These are phyloP conservation scores for Helicorthomorpha holstii DNA, from an alignment of 1,140 invertebrate species.

Conservation along the genomic window DNA sequence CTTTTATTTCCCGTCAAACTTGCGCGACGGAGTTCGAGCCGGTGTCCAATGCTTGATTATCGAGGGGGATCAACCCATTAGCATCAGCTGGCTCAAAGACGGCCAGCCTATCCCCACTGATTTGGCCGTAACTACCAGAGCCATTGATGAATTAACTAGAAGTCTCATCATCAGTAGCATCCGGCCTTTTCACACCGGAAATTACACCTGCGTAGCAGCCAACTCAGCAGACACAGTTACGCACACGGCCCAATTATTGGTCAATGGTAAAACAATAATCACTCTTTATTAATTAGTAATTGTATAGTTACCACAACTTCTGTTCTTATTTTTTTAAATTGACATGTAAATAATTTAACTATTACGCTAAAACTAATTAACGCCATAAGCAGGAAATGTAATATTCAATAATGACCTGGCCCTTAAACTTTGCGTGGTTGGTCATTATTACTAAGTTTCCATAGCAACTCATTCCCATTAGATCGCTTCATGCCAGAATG, in stretches of 20 bases:
- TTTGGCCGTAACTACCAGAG: conserved; percentile 37
- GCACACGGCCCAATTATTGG: conserved; percentile 24
- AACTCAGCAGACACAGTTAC: conserved; percentile 30
- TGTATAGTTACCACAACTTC: no score
- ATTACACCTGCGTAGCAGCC: conserved; percentile 66
- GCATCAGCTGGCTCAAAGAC: conserved; percentile 56
- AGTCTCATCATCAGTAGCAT: conserved; percentile 72
- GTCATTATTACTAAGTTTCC: no score
- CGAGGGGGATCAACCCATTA: conserved; percentile 82
- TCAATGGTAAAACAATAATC: conserved; percentile 26
- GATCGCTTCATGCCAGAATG: no score
- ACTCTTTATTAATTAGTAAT: no score
- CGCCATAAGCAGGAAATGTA: no score
- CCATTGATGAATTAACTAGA: conserved; percentile 69
- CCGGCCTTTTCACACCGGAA: conserved; percentile 62
- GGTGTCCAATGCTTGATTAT: conserved; percentile 77
- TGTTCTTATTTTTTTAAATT: no score
- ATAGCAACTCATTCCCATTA: no score
- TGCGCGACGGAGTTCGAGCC: conserved; percentile 27
- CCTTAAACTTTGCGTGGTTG: no score
- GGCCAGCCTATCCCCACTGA: conserved; percentile 36
- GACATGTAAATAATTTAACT: no score
- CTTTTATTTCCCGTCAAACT: conserved; percentile 23
- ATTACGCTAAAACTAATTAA: no score
- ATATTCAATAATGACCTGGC: no score